These are phyloP conservation scores for Dysdera silvatica DNA, from an alignment of 1,140 invertebrate species.

Conservation along the genomic window DNA sequence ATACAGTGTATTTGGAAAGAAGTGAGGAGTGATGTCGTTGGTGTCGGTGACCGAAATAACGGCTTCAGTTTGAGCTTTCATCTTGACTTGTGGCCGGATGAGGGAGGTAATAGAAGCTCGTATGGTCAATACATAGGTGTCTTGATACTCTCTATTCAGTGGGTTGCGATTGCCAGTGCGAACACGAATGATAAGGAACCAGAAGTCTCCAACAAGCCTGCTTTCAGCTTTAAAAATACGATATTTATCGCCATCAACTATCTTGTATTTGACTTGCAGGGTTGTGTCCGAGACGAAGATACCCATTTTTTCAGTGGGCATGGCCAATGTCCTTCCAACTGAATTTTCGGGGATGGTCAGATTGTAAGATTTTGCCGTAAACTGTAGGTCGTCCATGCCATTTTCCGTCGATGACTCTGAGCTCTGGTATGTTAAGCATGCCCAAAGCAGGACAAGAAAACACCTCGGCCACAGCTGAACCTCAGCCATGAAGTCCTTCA, in stretches of 20 bases:
- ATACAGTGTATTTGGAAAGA: conserved; percentile 79
- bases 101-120: conserved; percentile 54
- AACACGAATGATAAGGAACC: conserved; percentile 78
- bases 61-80: conserved; percentile 52
- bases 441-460: no score
- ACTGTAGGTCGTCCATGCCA: conserved; percentile 40
- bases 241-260: conserved; percentile 72
- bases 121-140: conserved; percentile 70
- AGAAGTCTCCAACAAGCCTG: conserved; percentile 73
- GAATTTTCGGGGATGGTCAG: conserved; percentile 86
- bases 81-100: conserved; percentile 14
- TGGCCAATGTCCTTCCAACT: conserved; percentile 69
- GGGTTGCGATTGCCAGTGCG: conserved; percentile 72
- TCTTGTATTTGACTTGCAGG: conserved; percentile 63
- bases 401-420: not conserved
- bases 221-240: conserved; percentile 90
- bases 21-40: conserved; percentile 86
- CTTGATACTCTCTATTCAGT: conserved; percentile 81
- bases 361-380: conserved; percentile 72
- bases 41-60: conserved; percentile 73
- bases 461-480: no score
- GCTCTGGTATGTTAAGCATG: no score
- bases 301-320: conserved; percentile 59
- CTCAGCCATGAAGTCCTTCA: no score
- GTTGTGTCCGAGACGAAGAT: conserved; percentile 46